Evolutionary conservation across 2,888 invertebrate species (phyloP).

Genomic region (Drosophila anomalata): DNA sequence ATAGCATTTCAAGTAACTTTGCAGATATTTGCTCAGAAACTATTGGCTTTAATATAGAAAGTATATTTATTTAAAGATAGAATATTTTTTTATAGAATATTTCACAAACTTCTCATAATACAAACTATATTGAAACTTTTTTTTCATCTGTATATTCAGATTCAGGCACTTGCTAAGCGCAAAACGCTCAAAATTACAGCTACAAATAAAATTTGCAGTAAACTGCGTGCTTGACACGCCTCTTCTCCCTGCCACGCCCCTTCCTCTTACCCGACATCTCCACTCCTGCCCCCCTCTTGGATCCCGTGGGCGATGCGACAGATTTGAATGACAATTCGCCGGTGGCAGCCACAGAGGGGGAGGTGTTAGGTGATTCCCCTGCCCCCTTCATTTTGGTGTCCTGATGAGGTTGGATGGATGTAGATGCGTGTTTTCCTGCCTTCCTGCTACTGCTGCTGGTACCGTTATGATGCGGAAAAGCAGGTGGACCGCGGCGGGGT

Average conservation of each 20-base stretch:
- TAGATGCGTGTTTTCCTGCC: conserved; percentile 34
- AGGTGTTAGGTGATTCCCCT: conserved; percentile 10
- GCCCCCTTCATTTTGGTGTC: not conserved
- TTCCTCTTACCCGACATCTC: conserved; percentile 14
- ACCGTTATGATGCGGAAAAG: conserved; percentile 29
- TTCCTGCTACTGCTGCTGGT: conserved; percentile 28
- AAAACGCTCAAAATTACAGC: conserved; percentile 75
- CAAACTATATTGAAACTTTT: too few species aligned
- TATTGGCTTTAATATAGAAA: too few species aligned
- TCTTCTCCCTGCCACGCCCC: not conserved
- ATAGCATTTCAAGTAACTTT: too few species aligned
- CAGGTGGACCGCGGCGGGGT: not conserved
- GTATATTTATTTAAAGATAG: not conserved
- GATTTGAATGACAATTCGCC: conserved; percentile 71
- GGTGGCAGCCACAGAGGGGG: conserved; percentile 28
- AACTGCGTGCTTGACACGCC: conserved; percentile 48
- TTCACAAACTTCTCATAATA: too few species aligned
- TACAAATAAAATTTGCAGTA: conserved; percentile 69
- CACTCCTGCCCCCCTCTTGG: conserved; percentile 1
- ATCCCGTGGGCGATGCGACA: conserved; percentile 51
- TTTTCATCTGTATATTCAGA: conserved; percentile 11
- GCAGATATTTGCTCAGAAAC: too few species aligned
- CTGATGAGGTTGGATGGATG: conserved; percentile 28
- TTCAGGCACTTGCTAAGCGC: conserved; percentile 50
- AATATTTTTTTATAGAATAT: too few species aligned